Base-by-base conservation (phyloP, 2,888 invertebrate species). In the Leuctra nigra region DNA sequence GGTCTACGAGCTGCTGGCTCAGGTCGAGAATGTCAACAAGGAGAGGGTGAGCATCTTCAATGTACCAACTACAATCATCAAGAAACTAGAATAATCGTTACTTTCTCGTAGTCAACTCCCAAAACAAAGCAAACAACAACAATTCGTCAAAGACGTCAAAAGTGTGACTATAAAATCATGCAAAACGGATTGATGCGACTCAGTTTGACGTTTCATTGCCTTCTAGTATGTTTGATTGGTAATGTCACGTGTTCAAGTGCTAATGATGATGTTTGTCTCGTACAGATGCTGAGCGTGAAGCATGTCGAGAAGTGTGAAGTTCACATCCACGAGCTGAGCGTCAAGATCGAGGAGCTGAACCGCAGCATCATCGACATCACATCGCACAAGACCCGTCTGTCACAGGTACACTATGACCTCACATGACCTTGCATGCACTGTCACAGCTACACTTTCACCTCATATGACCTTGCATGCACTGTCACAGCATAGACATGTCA, bases 341-440 rank as follows among this genome's bases (percentile, higher is more conserved):
- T 96, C 72, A 94, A 90, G 77, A 95, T 97, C 72, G 97, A 96
- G 71, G 95, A 96, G 75, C 76, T 98, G 70, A 95, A 92, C 79
- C 92, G 98, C 76, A 93, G 95, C 65, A 89, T 99, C 68, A 90
- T 96, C 68, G 99, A 99, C 75, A 91, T 99, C 73, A 95, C 94
- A 68, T 92, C 93, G 64, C 92, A 94, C 77, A 96, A 96, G 77
- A 89, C 92, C 69, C 90, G 96, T 68, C 81, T 99, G 67, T 93
- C 94, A 60, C 90, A 89, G 75, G 80, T 80, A 69, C n/a, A n/a
- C n/a, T n/a, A n/a, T n/a, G n/a, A n/a, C n/a, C n/a, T n/a, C n/a
- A n/a, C n/a, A n/a, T n/a, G n/a, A n/a, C n/a, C n/a, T n/a, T n/a
- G n/a, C n/a, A n/a, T n/a, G n/a, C n/a, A n/a, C n/a, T n/a, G n/a